A percentile compares a stretch with the other conserved stretches of the same genome.
Conservation (phyloP, 23 tunicate species). For the Oikopleura vanhoeffeni region DNA sequence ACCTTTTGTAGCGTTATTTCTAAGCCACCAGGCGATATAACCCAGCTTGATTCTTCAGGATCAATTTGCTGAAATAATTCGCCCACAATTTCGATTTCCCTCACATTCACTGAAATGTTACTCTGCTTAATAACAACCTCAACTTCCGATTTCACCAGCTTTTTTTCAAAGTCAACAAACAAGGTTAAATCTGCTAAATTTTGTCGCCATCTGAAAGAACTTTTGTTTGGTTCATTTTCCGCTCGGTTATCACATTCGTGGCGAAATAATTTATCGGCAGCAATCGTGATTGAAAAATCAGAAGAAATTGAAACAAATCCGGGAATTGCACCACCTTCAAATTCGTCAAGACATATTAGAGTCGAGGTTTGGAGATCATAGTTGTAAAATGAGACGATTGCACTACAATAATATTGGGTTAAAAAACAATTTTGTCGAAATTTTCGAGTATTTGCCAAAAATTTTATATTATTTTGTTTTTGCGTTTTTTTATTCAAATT, state of each 20-base stretch:
- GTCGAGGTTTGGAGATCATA: too few species aligned
- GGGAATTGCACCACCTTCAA: not conserved
- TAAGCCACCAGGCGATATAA: not conserved
- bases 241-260: not conserved
- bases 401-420: too few species aligned
- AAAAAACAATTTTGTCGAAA: too few species aligned
- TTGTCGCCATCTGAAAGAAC: not conserved
- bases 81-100: not conserved
- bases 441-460: too few species aligned
- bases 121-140: not conserved
- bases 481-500: too few species aligned
- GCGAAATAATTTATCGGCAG: not conserved
- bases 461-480: too few species aligned
- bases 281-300: not conserved
- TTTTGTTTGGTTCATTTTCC: not conserved
- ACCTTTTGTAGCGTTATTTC: not conserved
- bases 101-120: not conserved
- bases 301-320: not conserved
- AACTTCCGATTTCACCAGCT: not conserved
- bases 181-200: not conserved
- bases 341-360: not conserved
- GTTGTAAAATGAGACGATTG: too few species aligned
- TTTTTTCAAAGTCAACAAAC: not conserved
- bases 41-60: not conserved
- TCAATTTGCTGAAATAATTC: not conserved